Conservation (phyloP, 2,797 vertebrate species). For the Arremon aurantiirostris region DNA sequence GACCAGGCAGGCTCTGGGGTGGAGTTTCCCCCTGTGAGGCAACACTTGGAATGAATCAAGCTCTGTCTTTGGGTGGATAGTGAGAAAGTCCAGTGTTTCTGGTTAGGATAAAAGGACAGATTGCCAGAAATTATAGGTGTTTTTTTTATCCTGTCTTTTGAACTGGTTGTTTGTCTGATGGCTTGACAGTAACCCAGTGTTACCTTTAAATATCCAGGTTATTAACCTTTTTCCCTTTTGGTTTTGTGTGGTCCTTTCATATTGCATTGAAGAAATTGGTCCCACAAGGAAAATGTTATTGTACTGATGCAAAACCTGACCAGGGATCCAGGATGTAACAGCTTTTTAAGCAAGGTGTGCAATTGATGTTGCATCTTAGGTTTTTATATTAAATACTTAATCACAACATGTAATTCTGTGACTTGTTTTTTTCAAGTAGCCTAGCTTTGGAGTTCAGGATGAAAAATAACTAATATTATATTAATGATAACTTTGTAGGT, state of each 20-base stretch:
- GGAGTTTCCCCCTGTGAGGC: background rate
- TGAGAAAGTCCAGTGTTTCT: background rate
- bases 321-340: background rate
- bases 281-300: background rate
- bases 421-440: background rate
- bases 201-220: background rate
- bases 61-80: background rate
- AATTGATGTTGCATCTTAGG: background rate
- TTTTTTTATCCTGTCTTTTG: background rate
- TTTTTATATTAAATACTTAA: background rate
- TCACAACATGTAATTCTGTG: background rate
- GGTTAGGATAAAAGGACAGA: background rate
- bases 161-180: background rate
- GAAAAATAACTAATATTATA: background rate
- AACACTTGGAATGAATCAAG: background rate
- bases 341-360: background rate
- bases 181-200: background rate
- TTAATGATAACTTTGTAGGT: conserved; percentile 33
- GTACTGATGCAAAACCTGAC: background rate
- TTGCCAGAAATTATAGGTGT: background rate
- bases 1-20: background rate
- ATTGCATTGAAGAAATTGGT: background rate
- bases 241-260: background rate
- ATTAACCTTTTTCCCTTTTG: background rate
- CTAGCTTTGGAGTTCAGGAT: background rate